Conservation (phyloP, 1,140 invertebrate species). For the Mamestra configurata region DNA sequence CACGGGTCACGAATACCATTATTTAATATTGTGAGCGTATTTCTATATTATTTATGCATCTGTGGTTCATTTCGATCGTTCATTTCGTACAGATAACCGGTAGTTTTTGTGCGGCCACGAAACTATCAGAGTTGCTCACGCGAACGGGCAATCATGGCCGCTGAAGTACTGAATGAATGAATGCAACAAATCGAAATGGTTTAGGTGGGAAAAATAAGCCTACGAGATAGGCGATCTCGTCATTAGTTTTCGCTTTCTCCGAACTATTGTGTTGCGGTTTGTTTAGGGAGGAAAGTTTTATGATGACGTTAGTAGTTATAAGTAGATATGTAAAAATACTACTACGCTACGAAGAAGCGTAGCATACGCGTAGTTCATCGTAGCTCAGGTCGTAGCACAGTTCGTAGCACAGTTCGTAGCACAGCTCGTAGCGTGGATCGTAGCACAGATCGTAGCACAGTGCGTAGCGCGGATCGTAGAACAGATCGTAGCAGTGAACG, state of each 20-base stretch:
- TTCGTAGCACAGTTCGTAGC: too few relatives aligned
- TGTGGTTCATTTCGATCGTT: constrained; percentile 59
- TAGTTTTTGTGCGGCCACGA: constrained; percentile 63
- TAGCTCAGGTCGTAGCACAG: too few relatives aligned
- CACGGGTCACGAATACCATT: constrained; percentile 60
- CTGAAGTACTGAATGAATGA: constrained; percentile 67
- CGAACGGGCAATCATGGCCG: constrained; percentile 78
- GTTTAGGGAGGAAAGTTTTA: neutral
- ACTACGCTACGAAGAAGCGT: neutral
- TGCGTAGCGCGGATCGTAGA: too few relatives aligned
- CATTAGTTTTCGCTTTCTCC: constrained; percentile 43
- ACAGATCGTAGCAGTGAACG: too few relatives aligned
- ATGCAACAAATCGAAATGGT: constrained; percentile 76
- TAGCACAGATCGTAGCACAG: too few relatives aligned
- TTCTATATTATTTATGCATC: constrained; percentile 65
- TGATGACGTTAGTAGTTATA: neutral
- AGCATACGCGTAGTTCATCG: too few relatives aligned
- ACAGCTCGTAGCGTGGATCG: too few relatives aligned
- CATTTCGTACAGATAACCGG: constrained; percentile 64
- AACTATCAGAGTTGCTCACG: constrained; percentile 73
- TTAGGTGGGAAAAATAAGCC: constrained; percentile 59
- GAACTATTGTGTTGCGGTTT: constrained; percentile 18
- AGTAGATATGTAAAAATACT: neutral
- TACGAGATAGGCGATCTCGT: constrained; percentile 55
- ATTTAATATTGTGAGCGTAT: constrained; percentile 65